Conservation (phyloP, 1,140 invertebrate genomes). For the Lordiphosa stackelbergi region DNA sequence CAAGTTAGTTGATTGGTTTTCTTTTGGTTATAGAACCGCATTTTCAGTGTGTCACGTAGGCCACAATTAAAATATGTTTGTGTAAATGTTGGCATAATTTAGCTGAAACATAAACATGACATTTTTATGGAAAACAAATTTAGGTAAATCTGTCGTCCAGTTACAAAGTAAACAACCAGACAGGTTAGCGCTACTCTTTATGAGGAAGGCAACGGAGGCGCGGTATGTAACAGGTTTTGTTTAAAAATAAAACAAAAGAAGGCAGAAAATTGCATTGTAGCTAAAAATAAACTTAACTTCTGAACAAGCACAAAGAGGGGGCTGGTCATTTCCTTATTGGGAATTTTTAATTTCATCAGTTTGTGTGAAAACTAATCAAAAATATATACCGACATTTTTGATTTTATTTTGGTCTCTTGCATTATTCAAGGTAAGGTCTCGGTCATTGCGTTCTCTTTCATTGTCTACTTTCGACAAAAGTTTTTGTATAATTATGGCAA, state of each 20-base stretch:
- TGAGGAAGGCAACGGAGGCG: constrained; percentile 2
- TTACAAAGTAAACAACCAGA: constrained; percentile 32
- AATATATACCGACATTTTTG: constrained; percentile 3
- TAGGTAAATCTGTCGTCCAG: constrained; percentile 17
- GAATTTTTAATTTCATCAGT: not conserved
- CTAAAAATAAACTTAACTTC: constrained; percentile 25
- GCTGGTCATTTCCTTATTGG: constrained; percentile 3
- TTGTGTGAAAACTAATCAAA: not conserved
- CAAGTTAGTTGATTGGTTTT: constrained; percentile 24
- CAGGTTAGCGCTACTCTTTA: constrained; percentile 31
- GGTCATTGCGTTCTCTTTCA: constrained; percentile 56
- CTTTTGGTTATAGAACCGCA: constrained; percentile 39
- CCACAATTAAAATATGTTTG: constrained; percentile 25
- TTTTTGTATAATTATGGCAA: constrained; percentile 62
- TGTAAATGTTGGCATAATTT: constrained; percentile 37
- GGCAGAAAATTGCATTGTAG: constrained; percentile 21
- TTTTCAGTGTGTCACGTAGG: constrained; percentile 59
- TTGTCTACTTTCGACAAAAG: constrained; percentile 28
- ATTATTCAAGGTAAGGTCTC: constrained; percentile 64
- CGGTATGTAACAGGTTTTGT: constrained; percentile 40
- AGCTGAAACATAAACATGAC: constrained; percentile 32
- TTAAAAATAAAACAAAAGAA: constrained; percentile 25
- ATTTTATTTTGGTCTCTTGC: constrained; percentile 34
- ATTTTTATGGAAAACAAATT: constrained; percentile 31
- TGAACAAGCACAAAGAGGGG: constrained; percentile 1